A percentile compares a stretch with the other conserved stretches of the same genome.
Evolutionary conservation across 2,797 vertebrate species (phyloP).

Genomic region (Sebastes trivittatus): DNA sequence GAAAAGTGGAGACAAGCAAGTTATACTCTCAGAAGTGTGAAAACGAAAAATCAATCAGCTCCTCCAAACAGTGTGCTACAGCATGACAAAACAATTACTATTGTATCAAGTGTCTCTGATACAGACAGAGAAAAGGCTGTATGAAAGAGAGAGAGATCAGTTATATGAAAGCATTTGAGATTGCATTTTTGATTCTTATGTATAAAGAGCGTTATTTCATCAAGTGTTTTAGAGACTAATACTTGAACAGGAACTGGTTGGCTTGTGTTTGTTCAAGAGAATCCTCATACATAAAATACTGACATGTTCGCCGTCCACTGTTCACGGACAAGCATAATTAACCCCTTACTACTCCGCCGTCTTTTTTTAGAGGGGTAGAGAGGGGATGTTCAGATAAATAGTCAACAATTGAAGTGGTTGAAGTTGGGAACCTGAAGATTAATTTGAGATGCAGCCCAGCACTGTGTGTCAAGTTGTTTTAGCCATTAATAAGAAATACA

Average conservation of each 20-base stretch:
- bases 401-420: too few species aligned
- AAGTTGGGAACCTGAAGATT: too few species aligned
- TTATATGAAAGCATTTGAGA: not conserved
- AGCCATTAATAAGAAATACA: too few species aligned
- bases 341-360: too few species aligned
- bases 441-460: too few species aligned
- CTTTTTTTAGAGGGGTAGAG: too few species aligned
- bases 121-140: not conserved
- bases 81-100: slow-evolving; percentile 41
- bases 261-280: not conserved
- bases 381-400: too few species aligned
- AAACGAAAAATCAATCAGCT: slow-evolving; percentile 52
- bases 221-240: not conserved
- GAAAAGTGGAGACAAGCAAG: slow-evolving; percentile 30
- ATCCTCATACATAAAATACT: not conserved
- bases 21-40: slow-evolving; percentile 35
- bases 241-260: not conserved
- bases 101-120: slow-evolving; percentile 18
- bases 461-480: too few species aligned
- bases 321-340: not conserved
- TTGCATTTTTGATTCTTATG: not conserved
- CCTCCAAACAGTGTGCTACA: slow-evolving; percentile 32
- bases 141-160: not conserved
- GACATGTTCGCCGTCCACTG: not conserved
- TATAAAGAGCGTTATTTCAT: not conserved